Evolutionary conservation across 2,797 vertebrate genomes (phyloP), one percentile per base, ranked within the genome.

Genomic region (Sebastes steindachneri): DNA sequence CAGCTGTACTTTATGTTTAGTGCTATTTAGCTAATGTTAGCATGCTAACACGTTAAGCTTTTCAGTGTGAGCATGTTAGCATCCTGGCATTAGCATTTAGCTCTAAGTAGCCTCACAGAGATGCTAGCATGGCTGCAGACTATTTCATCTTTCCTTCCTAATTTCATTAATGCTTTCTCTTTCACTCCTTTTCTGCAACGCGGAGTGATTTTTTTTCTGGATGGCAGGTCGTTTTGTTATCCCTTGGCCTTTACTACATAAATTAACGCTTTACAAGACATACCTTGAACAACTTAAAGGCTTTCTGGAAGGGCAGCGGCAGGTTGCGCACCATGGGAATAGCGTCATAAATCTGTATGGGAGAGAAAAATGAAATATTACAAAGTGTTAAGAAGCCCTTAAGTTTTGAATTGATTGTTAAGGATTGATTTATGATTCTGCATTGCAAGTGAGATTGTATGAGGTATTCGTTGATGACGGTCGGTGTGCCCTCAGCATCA

Each of bases 281-380:
- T 64, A 59, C 83, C 14, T 21, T 28, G 5, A 68, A 68, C 65
- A 86, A n/a, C 23, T 28, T 7, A 25, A 93, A 91, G n/a, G 64
- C 82, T 63, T 69, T 91, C 51, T 76, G 80, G 73, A 93, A 93
- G 29, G 93, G 93, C 10, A 92, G 82, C 5, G 89, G 89, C 17
- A 93, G 83, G 17, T 37, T 51, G 31, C 89, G 80, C 26, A 91
- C 6, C 10, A 92, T 3, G 4, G 90, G 84, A 54, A 93, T 0
- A 14, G 75, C 79, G 74, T 94, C 89, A 51, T 94, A 94, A 58
- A 94, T 84, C 93, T 94, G 69, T 19, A 69, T 9, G 26, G 21
- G 15, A 83, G 62, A 68, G 9, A 60, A n/a, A 68, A 53, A 68
- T 6, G 0, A 9, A n/a, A 67, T 41, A 48, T 14, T 0, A 15